Base-by-base conservation (phyloP, 2,797 vertebrate species). In the Enteromius mattozi region DNA sequence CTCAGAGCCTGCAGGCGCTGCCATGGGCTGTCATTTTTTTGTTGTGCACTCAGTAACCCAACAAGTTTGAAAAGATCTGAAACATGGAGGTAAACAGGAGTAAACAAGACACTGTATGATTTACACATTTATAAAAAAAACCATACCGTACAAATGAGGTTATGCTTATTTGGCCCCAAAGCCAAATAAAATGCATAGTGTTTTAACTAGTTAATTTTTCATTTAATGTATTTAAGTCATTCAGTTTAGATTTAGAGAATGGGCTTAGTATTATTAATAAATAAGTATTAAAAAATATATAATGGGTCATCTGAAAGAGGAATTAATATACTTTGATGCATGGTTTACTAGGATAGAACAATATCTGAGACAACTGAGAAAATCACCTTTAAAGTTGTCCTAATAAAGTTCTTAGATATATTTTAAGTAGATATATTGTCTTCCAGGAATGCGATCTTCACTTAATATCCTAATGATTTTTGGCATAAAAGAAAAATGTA, bases 1-100 rank as follows among this genome's bases (percentile, higher is more conserved):
- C 0, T 16, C 27, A 8, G 7, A 45, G 17, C 51, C 47, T 37
- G 72, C 30, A 59, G 35, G 6, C 10, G 17, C 40, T 33, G 80
- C 68, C n/a, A 24, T 24, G 30, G 30, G 47, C 63, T 51, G 13
- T 3, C 13, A 21, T 13, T 21, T 49, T 45, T 35, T 45, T 47
- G 12, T 35, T 61, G 47, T 72, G 54, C 37, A 61, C 54, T 30
- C 80, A 35, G 12, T 72, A 74, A 35, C 40, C 69, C 54, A 35
- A 47, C 27, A 7, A 81, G 68, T 81, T 17, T 82, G 27, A 74
- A 74, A 24, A 63, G 69, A 82, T 33, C 27, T 35, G 69, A 47
- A 82, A 69, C 27, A 49, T 33, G 37, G 17, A 10, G 54, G 30
- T 24, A 80, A 79, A 80, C 78, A 51, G 13, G 21, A 33, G 69